Evolutionary conservation across 2,113 vertebrate species (phyloP).

Genomic region (Sceloporus undulatus): DNA sequence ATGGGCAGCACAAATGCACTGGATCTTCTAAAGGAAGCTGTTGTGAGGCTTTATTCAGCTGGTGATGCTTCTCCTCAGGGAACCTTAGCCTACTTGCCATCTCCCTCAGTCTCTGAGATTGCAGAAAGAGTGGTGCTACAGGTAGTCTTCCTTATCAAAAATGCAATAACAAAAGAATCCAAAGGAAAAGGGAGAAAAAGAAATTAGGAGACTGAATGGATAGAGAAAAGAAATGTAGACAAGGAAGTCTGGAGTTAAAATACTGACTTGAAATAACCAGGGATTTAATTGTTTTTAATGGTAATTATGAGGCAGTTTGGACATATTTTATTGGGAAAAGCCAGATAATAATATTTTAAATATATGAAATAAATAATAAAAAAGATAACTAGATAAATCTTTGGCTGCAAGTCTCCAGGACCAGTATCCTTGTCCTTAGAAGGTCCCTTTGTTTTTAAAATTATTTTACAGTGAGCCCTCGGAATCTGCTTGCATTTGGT

Average conservation of each 20-base stretch:
- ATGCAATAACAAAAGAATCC: no score
- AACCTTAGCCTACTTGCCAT: not conserved
- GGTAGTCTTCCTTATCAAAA: no score
- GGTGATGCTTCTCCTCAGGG: not conserved
- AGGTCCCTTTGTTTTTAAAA: not conserved
- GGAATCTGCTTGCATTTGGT: no score
- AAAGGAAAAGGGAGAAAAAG: not conserved
- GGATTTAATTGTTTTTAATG: not conserved
- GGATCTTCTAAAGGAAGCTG: not conserved
- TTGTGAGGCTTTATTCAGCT: not conserved
- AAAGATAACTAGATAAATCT: not conserved
- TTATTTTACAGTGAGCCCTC: not conserved
- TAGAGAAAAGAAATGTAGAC: not conserved
- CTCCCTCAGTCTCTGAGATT: not conserved
- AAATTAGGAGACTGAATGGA: not conserved
- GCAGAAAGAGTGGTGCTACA: not conserved
- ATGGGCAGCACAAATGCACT: not conserved
- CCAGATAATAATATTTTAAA: no score
- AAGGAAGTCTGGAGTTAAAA: not conserved
- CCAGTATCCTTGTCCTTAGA: not conserved
- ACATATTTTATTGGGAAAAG: no score
- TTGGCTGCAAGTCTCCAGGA: not conserved
- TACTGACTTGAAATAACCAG: not conserved
- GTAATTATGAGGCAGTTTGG: not conserved
- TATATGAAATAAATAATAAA: no score